Evolutionary conservation across 2,113 vertebrate species (phyloP), one percentile per base, ranked within the genome.

Genomic region (Mesitornis unicolor): DNA sequence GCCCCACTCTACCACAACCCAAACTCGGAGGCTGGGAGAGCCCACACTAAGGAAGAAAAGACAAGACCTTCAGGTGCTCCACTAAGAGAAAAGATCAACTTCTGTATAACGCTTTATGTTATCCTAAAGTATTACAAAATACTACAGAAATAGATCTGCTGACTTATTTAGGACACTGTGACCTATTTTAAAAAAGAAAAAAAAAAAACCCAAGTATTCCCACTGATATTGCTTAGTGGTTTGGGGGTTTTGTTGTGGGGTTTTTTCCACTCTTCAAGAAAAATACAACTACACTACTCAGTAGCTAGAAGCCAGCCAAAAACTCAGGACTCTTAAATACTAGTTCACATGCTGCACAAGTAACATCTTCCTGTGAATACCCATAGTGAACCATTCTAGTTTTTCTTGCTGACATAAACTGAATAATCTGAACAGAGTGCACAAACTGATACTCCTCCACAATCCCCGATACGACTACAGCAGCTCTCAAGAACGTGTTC

Each of bases 91-190:
- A 60, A 3, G 6, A 87, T 51, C 42, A 60, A 64, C 14, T 33
- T 54, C 70, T 18, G 5, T 3, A 7, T 9, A 79, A 51, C 26
- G 29, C 61, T 53, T 80, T 38, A 40, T 24, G 14, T 71, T 77
- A 87, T 5, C 80, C 2, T 3, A 60, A 92, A 92, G 76, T 77
- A 84, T 64, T 77, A 87, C 38, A 87, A 67, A 92, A 95, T 93
- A 67, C 45, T 87, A 95, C 92, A 71, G 93, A 88, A 95, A 96
- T 77, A 95, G 75, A 84, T 81, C 45, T 88, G 48, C 45, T 89
- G 82, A 85, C 70, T 94, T 96, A 87, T 75, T 91, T 76, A 94
- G 96, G 76, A 94, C 96, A 94, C 25, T 2, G 1, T 89, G 92
- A 95, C 90, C 93, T 92, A 94, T 43, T 92, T 95, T 53, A 75